A percentile compares a stretch with the other conserved stretches of the same genome.
phyloP scores from a whole-genome alignment of 2,888 invertebrate species.

The Macrophya alboannulata region DNA sequence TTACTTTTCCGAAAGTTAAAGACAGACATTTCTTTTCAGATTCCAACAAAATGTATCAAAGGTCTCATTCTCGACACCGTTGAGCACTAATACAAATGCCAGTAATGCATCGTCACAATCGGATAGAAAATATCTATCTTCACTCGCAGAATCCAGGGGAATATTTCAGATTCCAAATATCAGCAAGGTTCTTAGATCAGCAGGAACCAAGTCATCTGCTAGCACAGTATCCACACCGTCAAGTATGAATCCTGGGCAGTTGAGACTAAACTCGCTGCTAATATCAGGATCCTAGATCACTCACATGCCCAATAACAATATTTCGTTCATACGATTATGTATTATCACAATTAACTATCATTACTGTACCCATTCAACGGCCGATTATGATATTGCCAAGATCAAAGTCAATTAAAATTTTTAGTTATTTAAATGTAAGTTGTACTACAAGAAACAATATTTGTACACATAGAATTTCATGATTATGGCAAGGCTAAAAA shows the following conservation, averaged over 20 bases:
- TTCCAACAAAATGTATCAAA: not conserved
- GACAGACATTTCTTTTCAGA: slow-evolving; percentile 2
- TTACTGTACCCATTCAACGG: not conserved
- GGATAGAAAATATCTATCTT: not conserved
- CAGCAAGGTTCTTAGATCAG: not conserved
- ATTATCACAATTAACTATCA: not conserved
- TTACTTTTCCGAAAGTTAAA: not conserved
- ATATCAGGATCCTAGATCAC: slow-evolving; percentile 1
- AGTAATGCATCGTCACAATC: not conserved
- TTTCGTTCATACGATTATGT: not conserved
- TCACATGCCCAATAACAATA: not conserved
- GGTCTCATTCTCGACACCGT: not conserved
- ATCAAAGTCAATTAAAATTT: not conserved
- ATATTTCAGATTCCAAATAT: slow-evolving; percentile 33
- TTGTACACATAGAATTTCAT: not conserved
- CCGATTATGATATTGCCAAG: not conserved
- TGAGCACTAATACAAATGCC: not conserved
- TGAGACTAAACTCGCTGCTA: not conserved
- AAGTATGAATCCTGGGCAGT: not conserved
- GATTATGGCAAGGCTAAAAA: not conserved
- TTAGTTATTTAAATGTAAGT: not conserved
- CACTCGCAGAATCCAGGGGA: not conserved
- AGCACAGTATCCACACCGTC: not conserved
- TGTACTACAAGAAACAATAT: not conserved
- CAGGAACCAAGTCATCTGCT: not conserved